These are phyloP conservation scores for Nothoprocta perdicaria DNA, from an alignment of 2,113 vertebrate genomes.

Conservation along the genomic window DNA sequence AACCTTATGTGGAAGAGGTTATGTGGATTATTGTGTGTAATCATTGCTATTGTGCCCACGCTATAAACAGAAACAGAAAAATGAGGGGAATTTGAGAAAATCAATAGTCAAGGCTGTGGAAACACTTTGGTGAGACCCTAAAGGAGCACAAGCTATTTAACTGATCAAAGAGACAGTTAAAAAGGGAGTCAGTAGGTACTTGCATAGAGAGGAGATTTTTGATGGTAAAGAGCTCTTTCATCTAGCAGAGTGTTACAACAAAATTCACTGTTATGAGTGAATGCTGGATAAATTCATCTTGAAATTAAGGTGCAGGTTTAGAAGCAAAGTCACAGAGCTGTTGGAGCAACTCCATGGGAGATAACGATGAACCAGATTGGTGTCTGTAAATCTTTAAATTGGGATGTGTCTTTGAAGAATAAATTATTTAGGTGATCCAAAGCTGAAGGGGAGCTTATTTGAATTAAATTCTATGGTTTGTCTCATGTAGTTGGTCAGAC, in stretches of 20 bases:
- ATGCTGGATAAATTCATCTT: background rate
- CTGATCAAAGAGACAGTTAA: background rate
- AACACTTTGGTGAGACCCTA: background rate
- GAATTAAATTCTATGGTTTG: background rate
- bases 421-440: background rate
- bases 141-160: background rate
- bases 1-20: background rate
- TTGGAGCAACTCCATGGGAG: background rate
- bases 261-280: background rate
- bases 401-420: background rate
- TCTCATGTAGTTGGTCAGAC: accelerated
- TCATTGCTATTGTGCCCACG: background rate
- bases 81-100: background rate
- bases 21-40: background rate
- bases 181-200: background rate
- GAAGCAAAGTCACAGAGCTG: background rate
- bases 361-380: background rate
- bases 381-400: background rate
- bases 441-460: background rate
- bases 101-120: background rate
- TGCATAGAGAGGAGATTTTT: background rate
- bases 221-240: background rate
- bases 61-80: background rate
- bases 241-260: background rate
- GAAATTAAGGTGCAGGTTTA: background rate